Evolutionary conservation across 2,113 vertebrate genomes (phyloP).

Genomic region (Loxodonta africana): DNA sequence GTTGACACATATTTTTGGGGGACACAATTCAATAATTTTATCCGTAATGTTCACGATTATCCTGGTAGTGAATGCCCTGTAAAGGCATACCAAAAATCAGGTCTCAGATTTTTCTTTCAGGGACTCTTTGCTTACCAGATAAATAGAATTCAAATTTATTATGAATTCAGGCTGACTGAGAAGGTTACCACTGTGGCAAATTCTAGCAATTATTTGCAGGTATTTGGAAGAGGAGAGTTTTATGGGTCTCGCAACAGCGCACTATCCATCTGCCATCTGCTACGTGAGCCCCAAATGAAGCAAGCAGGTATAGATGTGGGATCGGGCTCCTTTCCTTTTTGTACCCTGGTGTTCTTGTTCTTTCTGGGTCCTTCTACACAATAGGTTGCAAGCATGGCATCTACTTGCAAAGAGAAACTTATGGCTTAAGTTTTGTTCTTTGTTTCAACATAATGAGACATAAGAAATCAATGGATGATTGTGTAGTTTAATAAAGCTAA

Average conservation of each 20-base stretch:
- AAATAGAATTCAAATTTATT: not conserved
- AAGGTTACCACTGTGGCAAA: not conserved
- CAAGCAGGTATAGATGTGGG: not conserved
- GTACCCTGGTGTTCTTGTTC: not conserved
- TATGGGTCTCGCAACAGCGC: not conserved
- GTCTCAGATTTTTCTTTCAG: not conserved
- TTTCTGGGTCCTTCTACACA: not conserved
- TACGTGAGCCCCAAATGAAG: too few relatives aligned
- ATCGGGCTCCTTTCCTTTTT: not conserved
- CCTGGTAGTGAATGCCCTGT: not conserved
- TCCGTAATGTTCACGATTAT: not conserved
- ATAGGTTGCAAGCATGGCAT: not conserved
- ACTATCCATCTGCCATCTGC: not conserved
- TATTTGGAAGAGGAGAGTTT: not conserved
- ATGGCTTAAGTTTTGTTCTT: not conserved
- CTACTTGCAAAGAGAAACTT: not conserved
- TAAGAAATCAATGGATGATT: not conserved
- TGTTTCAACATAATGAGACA: not conserved
- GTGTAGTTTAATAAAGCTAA: not conserved
- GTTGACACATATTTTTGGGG: too few relatives aligned
- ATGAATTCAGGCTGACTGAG: not conserved
- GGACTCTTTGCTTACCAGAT: not conserved
- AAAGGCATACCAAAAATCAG: conserved; percentile 18
- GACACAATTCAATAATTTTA: not conserved
- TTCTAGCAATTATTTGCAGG: not conserved